A percentile compares a stretch with the other conserved stretches of the same genome.
Conservation (phyloP, 2,113 vertebrate genomes). For the Eubucco bourcierii region DNA sequence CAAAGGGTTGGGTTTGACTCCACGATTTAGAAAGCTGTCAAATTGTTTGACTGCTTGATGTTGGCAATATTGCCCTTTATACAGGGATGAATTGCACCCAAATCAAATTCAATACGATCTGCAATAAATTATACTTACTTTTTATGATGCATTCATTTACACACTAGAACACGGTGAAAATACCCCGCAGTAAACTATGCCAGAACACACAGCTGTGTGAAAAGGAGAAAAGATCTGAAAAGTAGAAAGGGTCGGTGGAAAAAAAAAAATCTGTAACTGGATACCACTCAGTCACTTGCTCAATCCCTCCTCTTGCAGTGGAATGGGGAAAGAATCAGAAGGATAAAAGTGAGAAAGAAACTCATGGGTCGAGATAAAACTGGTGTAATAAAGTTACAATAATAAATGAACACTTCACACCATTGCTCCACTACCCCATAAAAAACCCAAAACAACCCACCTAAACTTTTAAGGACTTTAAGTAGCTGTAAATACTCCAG, state of each 20-base stretch:
- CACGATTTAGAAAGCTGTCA: conserved; percentile 3
- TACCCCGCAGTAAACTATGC: not conserved
- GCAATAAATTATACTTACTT: not conserved
- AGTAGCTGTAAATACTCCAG: not conserved
- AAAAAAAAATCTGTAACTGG: not conserved
- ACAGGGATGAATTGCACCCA: not conserved
- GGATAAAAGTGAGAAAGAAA: too few relatives aligned
- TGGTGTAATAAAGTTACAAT: too few relatives aligned
- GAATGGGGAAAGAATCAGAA: too few relatives aligned
- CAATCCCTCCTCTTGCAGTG: too few relatives aligned
- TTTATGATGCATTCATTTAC: not conserved
- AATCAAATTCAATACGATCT: not conserved
- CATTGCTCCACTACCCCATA: too few relatives aligned
- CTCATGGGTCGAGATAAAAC: too few relatives aligned
- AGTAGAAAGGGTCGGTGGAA: not conserved
- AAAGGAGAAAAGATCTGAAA: not conserved
- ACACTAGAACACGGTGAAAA: not conserved
- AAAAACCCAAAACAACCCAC: too few relatives aligned
- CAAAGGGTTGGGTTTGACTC: not conserved
- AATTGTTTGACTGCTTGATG: not conserved
- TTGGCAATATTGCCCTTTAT: conserved; percentile 8
- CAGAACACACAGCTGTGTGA: not conserved
- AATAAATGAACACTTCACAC: too few relatives aligned
- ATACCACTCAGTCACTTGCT: too few relatives aligned
- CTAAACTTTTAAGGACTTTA: not conserved